These are phyloP conservation scores for Diabrotica undecimpunctata DNA, from an alignment of 1,140 invertebrate genomes.

Conservation along the genomic window DNA sequence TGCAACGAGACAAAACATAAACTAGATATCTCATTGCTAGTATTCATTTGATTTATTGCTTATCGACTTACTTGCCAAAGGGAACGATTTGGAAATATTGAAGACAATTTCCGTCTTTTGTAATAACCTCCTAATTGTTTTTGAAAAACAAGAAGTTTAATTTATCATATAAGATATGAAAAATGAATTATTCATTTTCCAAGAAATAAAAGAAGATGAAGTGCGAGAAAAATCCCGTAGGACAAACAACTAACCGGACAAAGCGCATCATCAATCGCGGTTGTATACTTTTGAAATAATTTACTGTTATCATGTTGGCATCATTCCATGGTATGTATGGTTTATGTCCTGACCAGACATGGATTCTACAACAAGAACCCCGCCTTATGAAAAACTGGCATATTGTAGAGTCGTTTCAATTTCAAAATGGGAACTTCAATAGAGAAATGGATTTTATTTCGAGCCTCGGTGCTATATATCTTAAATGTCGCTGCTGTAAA, in stretches of 20 bases:
- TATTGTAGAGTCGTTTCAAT: constrained; percentile 33
- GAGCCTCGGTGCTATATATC: constrained; percentile 20
- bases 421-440: constrained; percentile 36
- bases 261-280: not conserved
- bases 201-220: no score
- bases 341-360: constrained; percentile 36
- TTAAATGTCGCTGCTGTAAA: constrained; percentile 25
- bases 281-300: constrained; percentile 24
- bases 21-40: no score
- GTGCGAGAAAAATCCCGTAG: no score
- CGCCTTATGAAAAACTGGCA: constrained; percentile 37
- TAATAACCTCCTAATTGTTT: no score
- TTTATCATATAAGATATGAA: no score
- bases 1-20: no score
- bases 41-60: no score
- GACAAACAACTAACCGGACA: not conserved
- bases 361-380: constrained; percentile 24
- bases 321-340: constrained; percentile 36
- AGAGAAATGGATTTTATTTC: constrained; percentile 31
- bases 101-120: no score
- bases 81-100: no score
- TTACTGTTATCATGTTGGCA: constrained; percentile 34
- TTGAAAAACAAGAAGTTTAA: no score
- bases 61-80: no score
- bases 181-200: no score